Evolutionary conservation across 2,888 invertebrate genomes (phyloP), one percentile per base, ranked within the genome.

Genomic region (Sesia apiformis): DNA sequence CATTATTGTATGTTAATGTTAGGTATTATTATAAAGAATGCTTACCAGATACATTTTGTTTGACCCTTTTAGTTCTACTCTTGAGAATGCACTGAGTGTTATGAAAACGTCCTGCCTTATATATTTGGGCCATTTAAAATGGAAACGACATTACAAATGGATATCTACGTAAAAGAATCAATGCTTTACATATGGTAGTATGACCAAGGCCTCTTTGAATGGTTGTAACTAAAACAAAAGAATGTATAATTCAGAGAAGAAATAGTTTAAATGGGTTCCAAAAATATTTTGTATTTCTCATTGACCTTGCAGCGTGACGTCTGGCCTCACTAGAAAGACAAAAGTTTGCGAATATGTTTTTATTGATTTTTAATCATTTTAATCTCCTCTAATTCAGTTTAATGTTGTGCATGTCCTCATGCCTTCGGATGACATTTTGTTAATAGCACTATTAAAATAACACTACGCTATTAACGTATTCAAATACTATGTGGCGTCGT

Each of bases 211-310:
- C 72, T 68, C 61, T 56, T 61, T 72, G 73, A 82, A 83, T 78
- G 70, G 76, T 69, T 70, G 61, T 65, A 66, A 63, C 46, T 58
- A 60, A 72, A 74, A 88, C 87, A 88, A 88, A 84, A 83, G 86
- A 88, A 85, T 86, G 63, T 73, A 78, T 83, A 80, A 84, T 81
- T 7, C 61, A 61, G 63, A 66, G 61, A 63, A 61, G 54, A 68
- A 62, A 61, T 61, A 57, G 39, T 3, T 50, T 50, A 6, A 46
- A 50, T 58, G 38, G 57, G 54, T 52, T 53, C 58, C 43, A 53
- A 58, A 60, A 56, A 52, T 52, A 40, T 62, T 60, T 58, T 58
- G 58, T 60, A 55, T 58, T 55, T 61, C 54, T 61, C 61, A 63
- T 58, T 66, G 62, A 66, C 63, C 63, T 64, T 63, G 62, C 57